phyloP scores from a whole-genome alignment of 2,797 vertebrate genomes.

The Pantherophis alleghaniensis region DNA sequence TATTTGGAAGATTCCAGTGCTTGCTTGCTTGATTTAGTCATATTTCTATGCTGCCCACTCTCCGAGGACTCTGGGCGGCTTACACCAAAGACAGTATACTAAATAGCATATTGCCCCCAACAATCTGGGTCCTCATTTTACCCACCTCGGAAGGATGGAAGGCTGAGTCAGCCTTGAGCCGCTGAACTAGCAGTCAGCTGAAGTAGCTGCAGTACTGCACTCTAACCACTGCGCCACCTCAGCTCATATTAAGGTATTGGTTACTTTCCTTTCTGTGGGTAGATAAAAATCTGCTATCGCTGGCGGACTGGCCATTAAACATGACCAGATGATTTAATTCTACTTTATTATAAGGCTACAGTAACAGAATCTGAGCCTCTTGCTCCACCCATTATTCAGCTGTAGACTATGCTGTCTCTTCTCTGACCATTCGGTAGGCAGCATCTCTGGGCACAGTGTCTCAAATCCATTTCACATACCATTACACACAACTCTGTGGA shows the following conservation, averaged over 20 bases:
- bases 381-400: neutral
- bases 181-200: no score
- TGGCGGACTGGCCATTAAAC: neutral
- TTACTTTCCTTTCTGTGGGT: neutral
- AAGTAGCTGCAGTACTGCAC: no score
- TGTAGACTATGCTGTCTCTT: neutral
- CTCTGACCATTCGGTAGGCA: neutral
- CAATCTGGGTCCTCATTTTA: no score
- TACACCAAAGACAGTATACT: no score
- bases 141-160: no score
- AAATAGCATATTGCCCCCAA: no score
- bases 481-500: neutral
- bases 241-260: neutral
- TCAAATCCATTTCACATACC: neutral
- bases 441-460: neutral
- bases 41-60: no score
- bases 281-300: neutral
- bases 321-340: neutral
- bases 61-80: no score
- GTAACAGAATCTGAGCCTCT: neutral
- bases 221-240: no score
- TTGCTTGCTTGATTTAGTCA: no score
- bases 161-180: no score
- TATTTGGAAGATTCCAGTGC: neutral
- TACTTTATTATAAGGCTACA: neutral